Evolutionary conservation across 2,888 invertebrate species (phyloP).

Genomic region (Ophion costatus): DNA sequence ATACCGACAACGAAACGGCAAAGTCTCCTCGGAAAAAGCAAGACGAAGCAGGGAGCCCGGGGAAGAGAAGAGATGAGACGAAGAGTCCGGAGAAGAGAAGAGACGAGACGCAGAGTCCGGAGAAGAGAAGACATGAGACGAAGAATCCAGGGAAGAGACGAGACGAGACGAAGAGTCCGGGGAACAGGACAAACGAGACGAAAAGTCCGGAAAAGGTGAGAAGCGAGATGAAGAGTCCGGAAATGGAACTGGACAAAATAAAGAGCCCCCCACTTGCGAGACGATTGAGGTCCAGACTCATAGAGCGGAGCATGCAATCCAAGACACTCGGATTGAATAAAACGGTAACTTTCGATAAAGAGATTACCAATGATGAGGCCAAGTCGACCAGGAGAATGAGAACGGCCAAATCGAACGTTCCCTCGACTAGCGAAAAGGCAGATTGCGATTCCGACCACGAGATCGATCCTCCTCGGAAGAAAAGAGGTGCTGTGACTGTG

Average conservation of each 20-base stretch:
- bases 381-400: conserved; percentile 70
- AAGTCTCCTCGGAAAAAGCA: conserved; percentile 61
- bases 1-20: conserved; percentile 5
- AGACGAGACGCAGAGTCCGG: not conserved
- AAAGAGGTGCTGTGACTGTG: not conserved
- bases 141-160: conserved; percentile 74
- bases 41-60: conserved; percentile 53
- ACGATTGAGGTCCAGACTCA: conserved; percentile 78
- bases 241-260: conserved; percentile 72
- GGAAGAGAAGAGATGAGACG: conserved; percentile 50
- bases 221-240: not conserved
- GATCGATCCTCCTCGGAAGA: not conserved
- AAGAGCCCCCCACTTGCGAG: conserved; percentile 84
- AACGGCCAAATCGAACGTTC: conserved; percentile 69
- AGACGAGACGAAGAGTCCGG: conserved; percentile 53
- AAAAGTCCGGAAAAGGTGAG: not conserved
- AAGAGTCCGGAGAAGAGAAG: conserved; percentile 59
- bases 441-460: conserved; percentile 14
- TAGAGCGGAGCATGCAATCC: conserved; percentile 82
- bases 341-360: conserved; percentile 75
- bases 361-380: conserved; percentile 72
- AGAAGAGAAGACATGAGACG: conserved; percentile 71
- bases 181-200: conserved; percentile 5
- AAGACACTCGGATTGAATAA: conserved; percentile 71
- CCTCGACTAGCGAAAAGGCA: conserved; percentile 43